A percentile compares a stretch with the other conserved stretches of the same genome.
Evolutionary conservation across 2,888 invertebrate species (phyloP).

Genomic region (Minunthozetes semirufus): DNA sequence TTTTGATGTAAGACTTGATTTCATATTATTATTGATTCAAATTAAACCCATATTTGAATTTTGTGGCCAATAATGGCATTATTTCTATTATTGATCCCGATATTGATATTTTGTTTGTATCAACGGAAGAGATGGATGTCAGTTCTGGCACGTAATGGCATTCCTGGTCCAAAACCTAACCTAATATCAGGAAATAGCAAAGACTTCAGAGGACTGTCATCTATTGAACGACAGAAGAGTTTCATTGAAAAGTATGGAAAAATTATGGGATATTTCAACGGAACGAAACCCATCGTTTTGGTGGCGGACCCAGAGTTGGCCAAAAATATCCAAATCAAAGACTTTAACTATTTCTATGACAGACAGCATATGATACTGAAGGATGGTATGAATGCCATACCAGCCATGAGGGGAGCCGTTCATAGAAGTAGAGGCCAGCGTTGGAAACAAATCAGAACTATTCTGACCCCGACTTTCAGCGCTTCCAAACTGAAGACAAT

Average conservation of each 20-base stretch:
- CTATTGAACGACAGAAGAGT: constrained; percentile 28
- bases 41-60: no score
- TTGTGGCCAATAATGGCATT: no score
- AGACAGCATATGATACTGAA: constrained; percentile 41
- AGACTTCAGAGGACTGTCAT: constrained; percentile 2
- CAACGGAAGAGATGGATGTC: background rate
- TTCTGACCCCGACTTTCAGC: constrained; percentile 42
- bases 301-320: constrained; percentile 39
- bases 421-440: constrained; percentile 31
- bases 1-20: no score
- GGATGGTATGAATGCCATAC: constrained; percentile 28
- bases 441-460: constrained; percentile 41
- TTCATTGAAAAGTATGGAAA: constrained; percentile 40
- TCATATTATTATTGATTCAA: no score
- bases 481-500: constrained; percentile 40
- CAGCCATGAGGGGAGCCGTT: background rate
- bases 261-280: constrained; percentile 39
- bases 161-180: constrained; percentile 38
- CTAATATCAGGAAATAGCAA: constrained; percentile 35
- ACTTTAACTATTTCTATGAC: constrained; percentile 46
- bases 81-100: no score
- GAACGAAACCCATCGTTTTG: constrained; percentile 37
- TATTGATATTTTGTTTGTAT: no score
- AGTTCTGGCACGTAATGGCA: constrained; percentile 32
- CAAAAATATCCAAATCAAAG: constrained; percentile 46